Conservation (phyloP, 2,888 invertebrate species). For the Drosophila bunnanda region DNA sequence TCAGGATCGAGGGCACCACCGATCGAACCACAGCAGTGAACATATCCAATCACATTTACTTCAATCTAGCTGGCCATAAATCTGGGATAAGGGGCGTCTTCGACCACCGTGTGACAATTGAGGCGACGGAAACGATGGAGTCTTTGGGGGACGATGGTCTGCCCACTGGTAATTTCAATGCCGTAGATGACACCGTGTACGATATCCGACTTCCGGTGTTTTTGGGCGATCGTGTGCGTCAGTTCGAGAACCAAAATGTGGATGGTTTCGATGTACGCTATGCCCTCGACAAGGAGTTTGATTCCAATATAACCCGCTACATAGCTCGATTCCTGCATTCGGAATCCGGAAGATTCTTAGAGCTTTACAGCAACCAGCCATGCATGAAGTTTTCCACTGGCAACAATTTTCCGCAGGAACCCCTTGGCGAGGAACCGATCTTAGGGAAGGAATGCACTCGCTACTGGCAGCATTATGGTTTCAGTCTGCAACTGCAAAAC, state of each 20-base stretch:
- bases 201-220: slow-evolving; percentile 89
- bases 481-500: slow-evolving; percentile 87
- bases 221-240: slow-evolving; percentile 88
- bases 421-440: slow-evolving; percentile 86
- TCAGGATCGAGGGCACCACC: slow-evolving; percentile 91
- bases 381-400: slow-evolving; percentile 95
- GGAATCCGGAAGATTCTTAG: slow-evolving; percentile 89
- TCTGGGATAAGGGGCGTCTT: slow-evolving; percentile 87
- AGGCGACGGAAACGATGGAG: slow-evolving; percentile 91
- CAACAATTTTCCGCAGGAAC: slow-evolving; percentile 89
- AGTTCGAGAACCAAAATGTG: slow-evolving; percentile 87
- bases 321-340: slow-evolving; percentile 90
- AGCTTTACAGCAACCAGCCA: slow-evolving; percentile 93
- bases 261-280: slow-evolving; percentile 60
- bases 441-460: slow-evolving; percentile 88
- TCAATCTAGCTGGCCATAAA: slow-evolving; percentile 94
- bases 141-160: slow-evolving; percentile 88
- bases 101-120: slow-evolving; percentile 90
- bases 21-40: slow-evolving; percentile 93
- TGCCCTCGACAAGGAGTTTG: slow-evolving; percentile 60
- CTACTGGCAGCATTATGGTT: slow-evolving; percentile 88
- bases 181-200: slow-evolving; percentile 89
- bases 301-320: slow-evolving; percentile 84
- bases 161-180: slow-evolving; percentile 89
- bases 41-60: slow-evolving; percentile 94